Conservation (phyloP, 2,797 vertebrate species). For the Sternarchorhynchus goeldii region DNA sequence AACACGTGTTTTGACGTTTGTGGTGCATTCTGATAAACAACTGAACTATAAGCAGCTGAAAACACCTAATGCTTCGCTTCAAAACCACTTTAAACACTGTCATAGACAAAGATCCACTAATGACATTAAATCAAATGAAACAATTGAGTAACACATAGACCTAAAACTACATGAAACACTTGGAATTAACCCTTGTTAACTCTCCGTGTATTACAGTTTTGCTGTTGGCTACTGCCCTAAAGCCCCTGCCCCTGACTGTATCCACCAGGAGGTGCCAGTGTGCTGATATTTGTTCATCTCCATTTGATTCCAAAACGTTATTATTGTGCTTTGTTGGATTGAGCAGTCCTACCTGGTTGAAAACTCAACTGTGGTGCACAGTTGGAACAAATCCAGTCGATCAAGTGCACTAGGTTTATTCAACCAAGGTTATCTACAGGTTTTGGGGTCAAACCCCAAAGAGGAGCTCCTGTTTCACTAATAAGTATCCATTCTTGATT, state of each 20-base stretch:
- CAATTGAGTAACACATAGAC: too few relatives aligned
- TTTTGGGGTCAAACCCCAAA: too few relatives aligned
- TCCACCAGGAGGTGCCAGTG: conserved; percentile 5
- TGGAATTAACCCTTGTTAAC: background rate
- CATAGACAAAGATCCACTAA: too few relatives aligned
- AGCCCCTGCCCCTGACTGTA: background rate
- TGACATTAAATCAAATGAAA: too few relatives aligned
- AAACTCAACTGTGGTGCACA: conserved; percentile 8
- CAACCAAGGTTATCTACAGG: too few relatives aligned
- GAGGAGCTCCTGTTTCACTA: too few relatives aligned
- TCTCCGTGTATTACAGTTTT: background rate
- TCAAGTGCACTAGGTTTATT: too few relatives aligned
- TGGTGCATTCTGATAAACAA: background rate
- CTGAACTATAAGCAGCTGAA: background rate
- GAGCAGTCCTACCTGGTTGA: background rate
- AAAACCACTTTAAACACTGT: too few relatives aligned
- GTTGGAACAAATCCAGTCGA: conserved; percentile 1
- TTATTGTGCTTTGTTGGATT: conserved; percentile 11
- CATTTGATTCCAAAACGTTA: background rate
- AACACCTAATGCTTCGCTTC: too few relatives aligned
- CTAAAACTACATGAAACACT: too few relatives aligned
- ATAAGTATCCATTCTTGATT: too few relatives aligned
- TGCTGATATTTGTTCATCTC: background rate
- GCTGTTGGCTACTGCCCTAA: background rate
- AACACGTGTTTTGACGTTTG: background rate